phyloP scores from a whole-genome alignment of 2,113 vertebrate species.

The Hydropotes inermis region DNA sequence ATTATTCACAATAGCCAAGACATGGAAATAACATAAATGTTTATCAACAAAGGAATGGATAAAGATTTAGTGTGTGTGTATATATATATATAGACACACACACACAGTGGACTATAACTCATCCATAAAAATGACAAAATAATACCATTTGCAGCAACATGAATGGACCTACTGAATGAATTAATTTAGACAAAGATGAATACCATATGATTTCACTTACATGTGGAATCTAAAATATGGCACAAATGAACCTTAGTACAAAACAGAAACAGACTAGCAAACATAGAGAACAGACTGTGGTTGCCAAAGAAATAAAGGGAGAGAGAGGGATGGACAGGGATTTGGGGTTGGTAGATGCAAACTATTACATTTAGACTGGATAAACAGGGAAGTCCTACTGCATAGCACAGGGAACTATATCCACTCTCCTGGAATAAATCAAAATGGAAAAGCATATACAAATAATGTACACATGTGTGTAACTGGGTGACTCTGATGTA shows the following conservation, averaged over 20 bases:
- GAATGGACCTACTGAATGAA: not conserved
- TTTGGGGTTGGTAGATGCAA: not conserved
- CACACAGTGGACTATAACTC: not conserved
- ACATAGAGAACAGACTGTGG: not conserved
- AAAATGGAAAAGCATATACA: not conserved
- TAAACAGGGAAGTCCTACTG: not conserved
- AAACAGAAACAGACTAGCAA: not conserved
- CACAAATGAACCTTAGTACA: not conserved
- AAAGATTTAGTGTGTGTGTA: not conserved
- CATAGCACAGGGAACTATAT: not conserved
- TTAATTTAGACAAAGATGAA: not conserved
- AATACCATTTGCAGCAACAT: not conserved
- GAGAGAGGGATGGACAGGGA: not conserved
- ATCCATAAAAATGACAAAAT: not conserved
- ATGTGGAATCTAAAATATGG: not conserved
- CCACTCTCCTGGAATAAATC: not conserved
- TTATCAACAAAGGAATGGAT: not conserved
- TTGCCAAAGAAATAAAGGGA: not conserved
- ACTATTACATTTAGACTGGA: not conserved
- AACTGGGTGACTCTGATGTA: not conserved
- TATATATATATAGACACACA: fast-evolving
- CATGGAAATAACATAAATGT: not conserved
- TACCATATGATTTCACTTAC: not conserved
- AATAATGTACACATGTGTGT: not conserved
- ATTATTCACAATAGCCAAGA: not conserved